Conservation (phyloP, 2,888 invertebrate species). For the Chesias legatella region DNA sequence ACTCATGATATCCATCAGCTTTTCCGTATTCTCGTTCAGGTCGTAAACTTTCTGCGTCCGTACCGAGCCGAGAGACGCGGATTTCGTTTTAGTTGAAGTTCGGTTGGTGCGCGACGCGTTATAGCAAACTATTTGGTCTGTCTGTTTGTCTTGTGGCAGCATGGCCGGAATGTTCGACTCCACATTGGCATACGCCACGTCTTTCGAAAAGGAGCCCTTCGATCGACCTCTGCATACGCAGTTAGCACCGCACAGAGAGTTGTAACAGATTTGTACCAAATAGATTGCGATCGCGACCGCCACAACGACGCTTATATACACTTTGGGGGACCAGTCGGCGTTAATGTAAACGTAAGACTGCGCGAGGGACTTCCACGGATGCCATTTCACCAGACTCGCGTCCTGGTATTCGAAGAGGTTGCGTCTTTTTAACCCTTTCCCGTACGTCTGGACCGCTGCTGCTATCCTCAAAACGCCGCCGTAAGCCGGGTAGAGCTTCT, state of each 20-base stretch:
- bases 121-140: constrained; percentile 31
- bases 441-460: constrained; percentile 66
- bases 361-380: constrained; percentile 50
- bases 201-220: constrained; percentile 20
- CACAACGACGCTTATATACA: constrained; percentile 50
- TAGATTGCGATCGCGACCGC: constrained; percentile 48
- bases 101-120: constrained; percentile 34
- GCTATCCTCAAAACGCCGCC: constrained; percentile 66
- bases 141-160: constrained; percentile 43
- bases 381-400: constrained; percentile 42
- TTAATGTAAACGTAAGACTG: constrained; percentile 48
- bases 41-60: constrained; percentile 60
- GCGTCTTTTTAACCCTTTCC: constrained; percentile 56
- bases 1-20: constrained; percentile 57
- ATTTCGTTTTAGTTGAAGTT: constrained; percentile 35
- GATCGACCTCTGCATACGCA: constrained; percentile 42
- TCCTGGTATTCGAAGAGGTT: constrained; percentile 51
- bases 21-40: constrained; percentile 62
- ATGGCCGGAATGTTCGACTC: constrained; percentile 49
- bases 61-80: constrained; percentile 44
- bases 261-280: constrained; percentile 55
- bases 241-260: constrained; percentile 45
- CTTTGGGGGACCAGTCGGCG: constrained; percentile 51
- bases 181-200: constrained; percentile 42
- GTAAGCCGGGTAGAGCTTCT: constrained; percentile 61